These are phyloP conservation scores for Lanius collurio DNA, from an alignment of 2,113 vertebrate species.

Conservation along the genomic window DNA sequence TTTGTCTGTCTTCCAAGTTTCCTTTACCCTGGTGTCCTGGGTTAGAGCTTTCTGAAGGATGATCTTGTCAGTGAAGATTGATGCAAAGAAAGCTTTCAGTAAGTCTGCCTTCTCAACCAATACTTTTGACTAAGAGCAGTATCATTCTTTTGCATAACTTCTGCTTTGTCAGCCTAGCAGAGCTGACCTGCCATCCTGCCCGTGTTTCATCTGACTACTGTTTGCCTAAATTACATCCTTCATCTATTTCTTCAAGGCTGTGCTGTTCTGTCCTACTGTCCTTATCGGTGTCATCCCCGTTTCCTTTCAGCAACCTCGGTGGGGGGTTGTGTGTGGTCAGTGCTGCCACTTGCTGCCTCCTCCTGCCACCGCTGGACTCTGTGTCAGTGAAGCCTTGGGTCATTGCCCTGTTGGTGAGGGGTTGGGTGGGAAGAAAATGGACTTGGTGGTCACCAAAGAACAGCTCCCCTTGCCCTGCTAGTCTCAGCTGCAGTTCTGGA, in stretches of 20 bases:
- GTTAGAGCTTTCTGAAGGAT: not conserved
- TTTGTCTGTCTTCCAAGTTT: not conserved
- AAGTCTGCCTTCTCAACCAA: not conserved
- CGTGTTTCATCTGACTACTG: not conserved
- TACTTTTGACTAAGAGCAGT: not conserved
- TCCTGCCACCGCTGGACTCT: not conserved
- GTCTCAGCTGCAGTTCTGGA: not conserved
- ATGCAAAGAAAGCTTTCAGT: not conserved
- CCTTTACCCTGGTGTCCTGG: not conserved
- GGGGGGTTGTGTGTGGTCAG: too few species aligned
- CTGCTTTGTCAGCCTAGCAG: not conserved
- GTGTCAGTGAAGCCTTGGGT: not conserved
- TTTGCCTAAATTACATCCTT: not conserved
- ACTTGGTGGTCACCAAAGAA: rapidly evolving
- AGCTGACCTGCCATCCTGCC: not conserved
- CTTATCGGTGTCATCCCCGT: rapidly evolving
- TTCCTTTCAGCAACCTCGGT: not conserved
- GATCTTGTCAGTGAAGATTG: too few species aligned
- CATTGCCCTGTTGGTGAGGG: rapidly evolving
- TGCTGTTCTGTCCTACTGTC: not conserved
- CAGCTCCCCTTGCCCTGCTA: rapidly evolving
- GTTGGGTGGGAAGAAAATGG: not conserved
- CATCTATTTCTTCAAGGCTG: not conserved
- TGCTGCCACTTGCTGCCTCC: not conserved
- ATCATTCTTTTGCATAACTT: not conserved